phyloP scores from a whole-genome alignment of 2,888 invertebrate species.

The Sphecodes monilicornis region DNA sequence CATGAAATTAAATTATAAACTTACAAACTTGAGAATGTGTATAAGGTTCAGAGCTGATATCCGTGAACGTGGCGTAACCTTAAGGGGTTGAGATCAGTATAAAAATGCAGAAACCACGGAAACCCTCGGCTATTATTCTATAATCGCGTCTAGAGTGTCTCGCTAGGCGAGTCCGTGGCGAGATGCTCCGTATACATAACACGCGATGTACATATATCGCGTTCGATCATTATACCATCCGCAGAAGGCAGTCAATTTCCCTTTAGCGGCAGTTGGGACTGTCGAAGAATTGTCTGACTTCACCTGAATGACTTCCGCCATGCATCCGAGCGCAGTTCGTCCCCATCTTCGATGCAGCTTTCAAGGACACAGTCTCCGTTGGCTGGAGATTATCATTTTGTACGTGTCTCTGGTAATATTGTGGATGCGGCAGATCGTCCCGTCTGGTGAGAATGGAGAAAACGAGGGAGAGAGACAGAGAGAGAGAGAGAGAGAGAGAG shows the following conservation, averaged over 20 bases:
- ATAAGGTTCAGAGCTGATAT: not conserved
- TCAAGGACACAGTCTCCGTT: conserved; percentile 58
- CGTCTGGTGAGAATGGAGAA: conserved; percentile 62
- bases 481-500: not conserved
- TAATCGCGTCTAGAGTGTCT: conserved; percentile 20
- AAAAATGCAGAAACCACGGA: conserved; percentile 8
- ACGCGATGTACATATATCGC: conserved; percentile 61
- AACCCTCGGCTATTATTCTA: conserved; percentile 11
- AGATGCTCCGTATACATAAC: conserved; percentile 47
- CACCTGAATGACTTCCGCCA: conserved; percentile 66
- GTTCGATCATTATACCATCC: conserved; percentile 67
- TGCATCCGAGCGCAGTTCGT: conserved; percentile 43
- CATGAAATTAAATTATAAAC: not conserved
- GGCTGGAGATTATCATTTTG: conserved; percentile 66
- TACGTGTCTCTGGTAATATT: conserved; percentile 67
- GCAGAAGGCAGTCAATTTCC: conserved; percentile 64
- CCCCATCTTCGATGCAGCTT: conserved; percentile 23
- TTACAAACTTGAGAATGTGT: not conserved
- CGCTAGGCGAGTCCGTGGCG: not conserved
- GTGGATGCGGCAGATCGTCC: conserved; percentile 52
- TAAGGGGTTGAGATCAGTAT: not conserved
- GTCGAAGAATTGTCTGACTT: conserved; percentile 70
- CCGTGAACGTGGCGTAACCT: not conserved
- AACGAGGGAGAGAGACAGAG: conserved; percentile 19
- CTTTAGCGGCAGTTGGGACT: conserved; percentile 46